Base-by-base conservation (phyloP, 2,113 vertebrate genomes). In the Malaclemys terrapin region DNA sequence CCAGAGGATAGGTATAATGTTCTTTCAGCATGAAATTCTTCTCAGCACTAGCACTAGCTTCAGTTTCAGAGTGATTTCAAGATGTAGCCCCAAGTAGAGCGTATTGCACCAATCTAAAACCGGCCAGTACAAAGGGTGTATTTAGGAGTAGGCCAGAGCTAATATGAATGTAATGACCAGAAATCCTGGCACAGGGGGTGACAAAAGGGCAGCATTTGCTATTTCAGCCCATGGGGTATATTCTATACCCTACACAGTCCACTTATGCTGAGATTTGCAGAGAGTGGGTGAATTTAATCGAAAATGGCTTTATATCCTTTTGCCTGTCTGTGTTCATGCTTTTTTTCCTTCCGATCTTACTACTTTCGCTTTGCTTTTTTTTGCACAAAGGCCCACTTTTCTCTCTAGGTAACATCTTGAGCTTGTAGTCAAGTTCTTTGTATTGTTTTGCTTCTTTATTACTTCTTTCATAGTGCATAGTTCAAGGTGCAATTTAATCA, bases 401-500 rank as follows among this genome's bases (percentile, higher is more conserved):
- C 49, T 86, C 35, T 79, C 47, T 22, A 29, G 47, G 76, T 54
- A 72, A 29, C 27, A 42, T 53, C 89, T 86, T 56, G 45, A 29
- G 31, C 0, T 57, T 17, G 56, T 49, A 52, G 38, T 80, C 82
- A 57, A 80, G 69, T 89, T 82, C 22, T 75, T 85, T 65, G 5
- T 29, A 2, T 31, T 57, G 42, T 47, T 93, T 88, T 76, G 89
- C 29, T 89, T 80, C 65, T 53, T 80, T 88, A n/a, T 88, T 56
- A 24, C 87, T 89, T 79, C 22, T 91, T 50, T 75, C n/a, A 17
- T 20, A 72, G 35, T 45, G 42, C 42, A 45, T 14, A 76, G 50
- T 90, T 31, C 54, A 76, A 57, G 91, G 78, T 85, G 80, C 88
- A 87, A 38, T 57, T 89, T 49, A 90, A 80, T 89, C 1, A 57